These are phyloP conservation scores for Patagioenas fasciata DNA, from an alignment of 2,113 vertebrate genomes.

Conservation along the genomic window DNA sequence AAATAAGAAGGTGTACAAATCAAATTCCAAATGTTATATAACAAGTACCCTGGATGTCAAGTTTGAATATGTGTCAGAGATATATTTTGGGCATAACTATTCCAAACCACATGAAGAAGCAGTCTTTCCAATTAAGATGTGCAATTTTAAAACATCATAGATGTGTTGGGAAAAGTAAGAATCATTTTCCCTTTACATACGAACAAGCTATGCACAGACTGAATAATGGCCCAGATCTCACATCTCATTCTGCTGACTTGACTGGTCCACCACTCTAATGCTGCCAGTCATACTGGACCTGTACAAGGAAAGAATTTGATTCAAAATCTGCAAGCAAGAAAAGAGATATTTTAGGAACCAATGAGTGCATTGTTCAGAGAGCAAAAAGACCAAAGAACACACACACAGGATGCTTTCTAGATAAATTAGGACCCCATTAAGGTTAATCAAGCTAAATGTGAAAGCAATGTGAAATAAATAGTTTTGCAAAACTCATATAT, in stretches of 20 bases:
- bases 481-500: background rate
- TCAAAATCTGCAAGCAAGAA: background rate
- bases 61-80: background rate
- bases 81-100: background rate
- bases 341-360: background rate
- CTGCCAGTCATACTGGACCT: background rate
- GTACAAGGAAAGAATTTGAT: background rate
- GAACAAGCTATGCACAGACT: background rate
- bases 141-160: background rate
- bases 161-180: background rate
- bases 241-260: background rate
- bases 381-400: background rate
- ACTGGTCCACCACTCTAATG: accelerated
- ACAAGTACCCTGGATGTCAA: background rate
- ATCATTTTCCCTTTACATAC: accelerated
- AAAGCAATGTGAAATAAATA: background rate
- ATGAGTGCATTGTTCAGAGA: too few species aligned
- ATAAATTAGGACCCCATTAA: background rate
- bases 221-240: background rate
- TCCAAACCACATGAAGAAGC: background rate
- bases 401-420: background rate
- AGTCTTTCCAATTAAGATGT: background rate
- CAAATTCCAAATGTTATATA: background rate
- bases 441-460: background rate
- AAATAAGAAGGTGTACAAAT: background rate